A percentile compares a stretch with the other conserved stretches of the same genome.
phyloP scores from a whole-genome alignment of 1,140 invertebrate species.

The Drosophila arizonae region DNA sequence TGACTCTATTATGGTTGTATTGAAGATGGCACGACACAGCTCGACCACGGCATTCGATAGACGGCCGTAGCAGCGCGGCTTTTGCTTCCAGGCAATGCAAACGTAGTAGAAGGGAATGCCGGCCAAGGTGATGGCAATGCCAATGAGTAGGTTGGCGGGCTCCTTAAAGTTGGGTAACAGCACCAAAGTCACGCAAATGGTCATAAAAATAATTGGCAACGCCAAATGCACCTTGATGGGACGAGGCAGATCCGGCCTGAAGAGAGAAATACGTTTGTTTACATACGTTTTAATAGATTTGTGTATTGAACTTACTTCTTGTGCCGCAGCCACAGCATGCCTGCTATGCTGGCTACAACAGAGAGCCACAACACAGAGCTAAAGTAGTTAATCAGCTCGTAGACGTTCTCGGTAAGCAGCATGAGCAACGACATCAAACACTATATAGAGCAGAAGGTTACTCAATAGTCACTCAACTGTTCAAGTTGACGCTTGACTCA shows the following conservation, averaged over 20 bases:
- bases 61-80: conserved; percentile 83
- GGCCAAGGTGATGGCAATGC: conserved; percentile 91
- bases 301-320: conserved; percentile 74
- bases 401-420: conserved; percentile 88
- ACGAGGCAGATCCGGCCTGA: conserved; percentile 87
- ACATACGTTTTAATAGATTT: not conserved
- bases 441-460: conserved; percentile 84
- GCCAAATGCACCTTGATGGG: conserved; percentile 92
- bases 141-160: conserved; percentile 92
- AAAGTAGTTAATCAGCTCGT: conserved; percentile 90
- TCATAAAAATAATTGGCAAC: conserved; percentile 92
- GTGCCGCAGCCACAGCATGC: conserved; percentile 90
- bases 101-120: conserved; percentile 96
- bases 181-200: conserved; percentile 92
- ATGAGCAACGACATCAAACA: conserved; percentile 88
- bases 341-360: conserved; percentile 89
- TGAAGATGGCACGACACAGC: conserved; percentile 76
- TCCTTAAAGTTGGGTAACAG: conserved; percentile 90
- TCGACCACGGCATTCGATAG: conserved; percentile 68
- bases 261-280: conserved; percentile 8
- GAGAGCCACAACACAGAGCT: conserved; percentile 92
- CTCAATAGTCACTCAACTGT: not conserved
- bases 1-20: conserved; percentile 76
- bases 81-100: conserved; percentile 93
- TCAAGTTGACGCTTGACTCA: conserved; percentile 78